Conservation (phyloP, 2,797 vertebrate genomes). For the Staurois parvus region DNA sequence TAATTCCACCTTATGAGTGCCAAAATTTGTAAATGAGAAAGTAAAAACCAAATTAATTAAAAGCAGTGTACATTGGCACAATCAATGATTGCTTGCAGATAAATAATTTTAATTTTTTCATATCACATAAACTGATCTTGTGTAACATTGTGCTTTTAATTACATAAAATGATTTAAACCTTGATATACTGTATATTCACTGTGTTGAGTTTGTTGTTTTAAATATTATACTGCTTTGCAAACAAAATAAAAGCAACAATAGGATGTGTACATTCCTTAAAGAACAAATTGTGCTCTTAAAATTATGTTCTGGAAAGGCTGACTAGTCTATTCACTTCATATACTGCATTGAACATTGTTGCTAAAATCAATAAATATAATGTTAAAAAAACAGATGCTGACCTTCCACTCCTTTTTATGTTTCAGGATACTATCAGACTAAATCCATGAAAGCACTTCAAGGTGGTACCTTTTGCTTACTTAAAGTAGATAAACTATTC, state of each 20-base stretch:
- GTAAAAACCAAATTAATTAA: conserved; percentile 42
- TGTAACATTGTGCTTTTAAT: conserved; percentile 18
- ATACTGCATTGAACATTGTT: conserved; percentile 34
- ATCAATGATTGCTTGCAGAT: conserved; percentile 2
- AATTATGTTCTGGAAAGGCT: conserved; percentile 30
- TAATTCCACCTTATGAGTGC: conserved; percentile 18
- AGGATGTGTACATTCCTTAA: conserved; percentile 10
- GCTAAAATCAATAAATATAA: conserved; percentile 48
- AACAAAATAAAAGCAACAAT: background rate
- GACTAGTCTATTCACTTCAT: conserved; percentile 19
- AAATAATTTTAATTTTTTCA: conserved; percentile 22
- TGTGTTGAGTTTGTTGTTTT: background rate
- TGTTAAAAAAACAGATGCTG: conserved; percentile 32
- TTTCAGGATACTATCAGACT: background rate
- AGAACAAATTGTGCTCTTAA: conserved; percentile 6
- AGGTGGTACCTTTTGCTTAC: background rate
- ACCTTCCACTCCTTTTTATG: conserved; percentile 25
- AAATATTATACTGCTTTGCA: background rate
- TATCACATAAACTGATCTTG: conserved; percentile 30
- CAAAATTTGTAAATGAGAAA: conserved; percentile 39
- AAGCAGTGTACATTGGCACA: conserved; percentile 14
- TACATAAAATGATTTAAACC: background rate
- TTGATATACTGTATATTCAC: background rate
- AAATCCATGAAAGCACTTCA: background rate
- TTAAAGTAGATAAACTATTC: background rate